These are phyloP conservation scores for Embiotoca jacksoni DNA, from an alignment of 2,113 vertebrate species.

Conservation along the genomic window DNA sequence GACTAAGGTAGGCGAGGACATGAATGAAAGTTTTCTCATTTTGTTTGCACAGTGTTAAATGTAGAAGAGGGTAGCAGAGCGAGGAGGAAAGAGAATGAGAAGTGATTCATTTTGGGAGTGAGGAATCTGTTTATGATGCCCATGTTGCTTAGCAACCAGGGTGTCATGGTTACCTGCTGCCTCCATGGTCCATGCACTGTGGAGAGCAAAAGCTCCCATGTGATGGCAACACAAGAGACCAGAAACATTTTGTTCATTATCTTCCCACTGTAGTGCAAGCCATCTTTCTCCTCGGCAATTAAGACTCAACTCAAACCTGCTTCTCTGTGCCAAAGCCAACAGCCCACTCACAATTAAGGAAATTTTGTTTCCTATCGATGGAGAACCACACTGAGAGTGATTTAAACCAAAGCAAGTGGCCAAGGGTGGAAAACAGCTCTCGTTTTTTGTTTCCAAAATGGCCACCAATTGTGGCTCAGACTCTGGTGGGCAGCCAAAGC, in stretches of 20 bases:
- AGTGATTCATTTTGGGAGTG: conserved; percentile 39
- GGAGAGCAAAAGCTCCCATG: conserved; percentile 37
- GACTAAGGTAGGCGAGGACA: conserved; percentile 1
- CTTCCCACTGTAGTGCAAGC: background rate
- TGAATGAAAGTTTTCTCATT: conserved; percentile 26
- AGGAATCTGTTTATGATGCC: conserved; percentile 63
- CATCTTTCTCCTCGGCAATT: conserved; percentile 39
- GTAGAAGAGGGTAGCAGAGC: background rate
- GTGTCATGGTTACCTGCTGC: conserved; percentile 70
- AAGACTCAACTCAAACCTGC: conserved; percentile 16
- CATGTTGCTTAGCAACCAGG: conserved; percentile 66
- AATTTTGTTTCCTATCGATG: conserved; percentile 24
- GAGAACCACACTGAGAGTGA: conserved; percentile 23
- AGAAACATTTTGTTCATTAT: conserved; percentile 46
- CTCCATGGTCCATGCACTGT: conserved; percentile 37
- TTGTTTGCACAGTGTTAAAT: background rate
- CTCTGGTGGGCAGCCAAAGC: conserved; percentile 59
- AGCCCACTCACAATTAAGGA: conserved; percentile 42
- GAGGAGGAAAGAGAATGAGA: background rate
- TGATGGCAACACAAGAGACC: conserved; percentile 27
- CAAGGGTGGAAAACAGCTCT: conserved; percentile 56
- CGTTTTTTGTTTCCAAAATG: conserved; percentile 62
- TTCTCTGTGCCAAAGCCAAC: conserved; percentile 1
- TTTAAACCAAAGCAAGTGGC: conserved; percentile 37
- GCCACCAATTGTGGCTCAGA: conserved; percentile 38